Conservation (phyloP, 2,888 invertebrate species). For the Epirrita christyi region DNA sequence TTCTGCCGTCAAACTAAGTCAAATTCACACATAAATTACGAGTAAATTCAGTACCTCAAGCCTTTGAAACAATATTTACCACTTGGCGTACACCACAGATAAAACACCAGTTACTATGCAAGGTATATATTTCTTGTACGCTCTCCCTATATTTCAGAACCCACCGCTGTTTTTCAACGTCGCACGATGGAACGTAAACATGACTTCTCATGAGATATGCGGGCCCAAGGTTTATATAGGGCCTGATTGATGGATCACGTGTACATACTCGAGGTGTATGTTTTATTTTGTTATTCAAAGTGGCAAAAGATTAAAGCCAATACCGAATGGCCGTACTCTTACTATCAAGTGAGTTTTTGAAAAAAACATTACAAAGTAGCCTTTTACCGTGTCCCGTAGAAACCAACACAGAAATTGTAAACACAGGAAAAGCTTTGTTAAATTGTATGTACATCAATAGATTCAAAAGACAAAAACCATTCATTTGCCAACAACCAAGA, state of each 20-base stretch:
- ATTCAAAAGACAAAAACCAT: too few relatives aligned
- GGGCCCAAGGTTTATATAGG: constrained; percentile 30
- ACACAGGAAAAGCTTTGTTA: not conserved
- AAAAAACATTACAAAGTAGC: too few relatives aligned
- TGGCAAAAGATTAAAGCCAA: not conserved
- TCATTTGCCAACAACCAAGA: too few relatives aligned
- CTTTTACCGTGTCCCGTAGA: too few relatives aligned
- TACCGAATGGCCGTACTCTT: too few relatives aligned
- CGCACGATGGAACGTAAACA: constrained; percentile 36
- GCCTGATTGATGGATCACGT: constrained; percentile 37
- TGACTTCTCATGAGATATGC: constrained; percentile 36
- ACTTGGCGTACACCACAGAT: not conserved
- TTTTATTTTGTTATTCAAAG: constrained; percentile 15
- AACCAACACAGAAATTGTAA: too few relatives aligned
- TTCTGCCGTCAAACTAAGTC: not conserved
- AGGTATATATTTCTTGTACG: not conserved
- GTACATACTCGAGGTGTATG: constrained; percentile 1
- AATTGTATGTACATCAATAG: too few relatives aligned
- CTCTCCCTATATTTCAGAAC: constrained; percentile 14
- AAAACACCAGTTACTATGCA: not conserved
- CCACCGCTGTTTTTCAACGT: constrained; percentile 39
- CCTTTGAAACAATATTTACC: not conserved
- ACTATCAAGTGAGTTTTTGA: too few relatives aligned
- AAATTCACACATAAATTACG: constrained; percentile 2
- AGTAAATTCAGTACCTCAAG: not conserved